Base-by-base conservation (phyloP, 2,797 vertebrate genomes). In the Sus cebifrons region DNA sequence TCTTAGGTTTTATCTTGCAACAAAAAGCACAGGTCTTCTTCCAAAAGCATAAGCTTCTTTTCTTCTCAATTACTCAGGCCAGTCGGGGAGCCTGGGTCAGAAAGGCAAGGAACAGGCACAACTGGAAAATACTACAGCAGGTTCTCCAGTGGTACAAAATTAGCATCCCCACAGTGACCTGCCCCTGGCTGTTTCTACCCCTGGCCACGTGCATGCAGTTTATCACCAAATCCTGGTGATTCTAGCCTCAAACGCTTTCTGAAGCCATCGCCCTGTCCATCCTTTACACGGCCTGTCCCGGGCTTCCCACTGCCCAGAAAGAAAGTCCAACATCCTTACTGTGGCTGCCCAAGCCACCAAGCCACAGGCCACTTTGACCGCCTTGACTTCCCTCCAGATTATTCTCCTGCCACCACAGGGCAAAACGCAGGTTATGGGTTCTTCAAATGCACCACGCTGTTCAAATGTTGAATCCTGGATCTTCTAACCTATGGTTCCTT, bases 11-110 rank as follows among this genome's bases (percentile, higher is more conserved):
- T 36, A 36, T 92, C 75, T 86, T 65, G 64, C 0, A 2, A 91
- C 36, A 95, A 74, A 74, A 73, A 95, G 44, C 92, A 90, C 87
- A 96, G n/a, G 77, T 89, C 52, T 86, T 86, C 70, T 82, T 94
- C 67, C 49, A 27, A 82, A 67, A 82, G 20, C 13, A 2, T 29
- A 86, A 84, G 40, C 65, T 74, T 56, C 25, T 94, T 58, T 85
- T 27, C 71, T 40, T 74, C 77, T 89, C 36, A 67, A 27, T 65
- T 52, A 49, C 25, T 56, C 14, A 56, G 56, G 62, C 75, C 2
- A 60, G 71, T 6, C 44, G 14, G 75, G 74, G 21, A 73, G 44
- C 40, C 81, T 83, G 36, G 25, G 56, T n/a, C 21, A 16, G 68
- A 62, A 78, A 27, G n/a, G 84, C 79, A 60, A 36, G 89, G 29